Evolutionary conservation across 2,797 vertebrate genomes (phyloP).

Genomic region (Zenarchopterus dispar): DNA sequence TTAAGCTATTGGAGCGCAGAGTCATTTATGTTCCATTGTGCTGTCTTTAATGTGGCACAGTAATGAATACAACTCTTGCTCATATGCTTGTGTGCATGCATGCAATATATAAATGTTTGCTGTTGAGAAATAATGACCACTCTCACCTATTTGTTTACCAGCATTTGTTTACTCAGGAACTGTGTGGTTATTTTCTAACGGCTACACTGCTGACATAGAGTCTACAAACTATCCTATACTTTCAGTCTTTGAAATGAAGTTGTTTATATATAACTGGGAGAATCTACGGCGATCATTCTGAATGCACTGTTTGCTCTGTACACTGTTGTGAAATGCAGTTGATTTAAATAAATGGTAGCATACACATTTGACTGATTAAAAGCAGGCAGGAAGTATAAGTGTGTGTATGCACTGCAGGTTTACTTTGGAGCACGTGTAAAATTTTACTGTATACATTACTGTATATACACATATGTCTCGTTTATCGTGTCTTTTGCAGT

Average conservation of each 20-base stretch:
- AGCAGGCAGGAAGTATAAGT: not conserved
- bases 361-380: slow-evolving; percentile 35
- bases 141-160: slow-evolving; percentile 40
- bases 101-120: slow-evolving; percentile 6
- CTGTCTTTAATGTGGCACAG: slow-evolving; percentile 58
- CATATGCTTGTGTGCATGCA: slow-evolving; percentile 6
- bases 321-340: slow-evolving; percentile 28
- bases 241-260: slow-evolving; percentile 19
- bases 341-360: slow-evolving; percentile 42
- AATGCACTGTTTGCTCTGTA: slow-evolving; percentile 12
- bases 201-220: slow-evolving; percentile 29
- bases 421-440: not conserved
- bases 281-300: slow-evolving; percentile 13
- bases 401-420: not conserved
- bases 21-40: slow-evolving; percentile 68
- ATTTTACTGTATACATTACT: not conserved
- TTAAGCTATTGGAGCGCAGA: slow-evolving; percentile 68
- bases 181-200: slow-evolving; percentile 42
- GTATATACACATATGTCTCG: slow-evolving; percentile 10
- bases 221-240: slow-evolving; percentile 27
- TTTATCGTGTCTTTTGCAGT: slow-evolving; percentile 4
- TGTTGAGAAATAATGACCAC: slow-evolving; percentile 43
- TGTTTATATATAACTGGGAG: slow-evolving; percentile 24
- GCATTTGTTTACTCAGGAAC: slow-evolving; percentile 50
- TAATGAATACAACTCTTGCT: slow-evolving; percentile 56